Evolutionary conservation across 35 echinoderm and acorn worm genomes (phyloP).

Genomic region (Ophiothrix spiculata): DNA sequence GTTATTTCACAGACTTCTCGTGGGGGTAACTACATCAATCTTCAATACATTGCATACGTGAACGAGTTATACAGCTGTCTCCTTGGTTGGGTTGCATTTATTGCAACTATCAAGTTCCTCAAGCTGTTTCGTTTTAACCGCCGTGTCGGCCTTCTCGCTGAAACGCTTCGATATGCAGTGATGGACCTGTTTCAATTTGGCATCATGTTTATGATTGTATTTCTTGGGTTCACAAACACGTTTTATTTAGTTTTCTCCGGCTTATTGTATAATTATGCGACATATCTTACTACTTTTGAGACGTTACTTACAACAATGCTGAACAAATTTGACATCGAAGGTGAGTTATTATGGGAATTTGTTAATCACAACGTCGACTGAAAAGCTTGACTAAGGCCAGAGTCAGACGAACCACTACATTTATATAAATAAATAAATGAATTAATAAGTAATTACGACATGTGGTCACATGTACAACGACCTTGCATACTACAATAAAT

Average conservation of each 20-base stretch:
- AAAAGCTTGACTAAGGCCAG: too few species aligned
- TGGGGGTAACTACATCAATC: slow-evolving; percentile 62
- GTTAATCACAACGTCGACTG: too few species aligned
- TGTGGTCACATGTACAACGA: too few species aligned
- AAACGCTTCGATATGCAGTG: slow-evolving; percentile 52
- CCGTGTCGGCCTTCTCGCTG: slow-evolving; percentile 76
- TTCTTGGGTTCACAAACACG: slow-evolving; percentile 68
- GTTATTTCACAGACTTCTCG: slow-evolving; percentile 35
- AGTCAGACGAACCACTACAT: too few species aligned
- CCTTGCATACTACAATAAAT: too few species aligned
- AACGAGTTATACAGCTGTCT: slow-evolving; percentile 82
- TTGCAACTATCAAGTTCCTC: slow-evolving; percentile 82
- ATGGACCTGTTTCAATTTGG: slow-evolving; percentile 75
- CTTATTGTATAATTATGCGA: slow-evolving; percentile 16
- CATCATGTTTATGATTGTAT: slow-evolving; percentile 83
- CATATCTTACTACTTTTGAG: slow-evolving; percentile 25
- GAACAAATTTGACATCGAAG: slow-evolving; percentile 27
- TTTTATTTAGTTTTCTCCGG: slow-evolving; percentile 71
- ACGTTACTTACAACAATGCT: slow-evolving; percentile 20
- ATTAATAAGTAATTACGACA: too few species aligned
- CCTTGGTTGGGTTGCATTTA: slow-evolving; percentile 71
- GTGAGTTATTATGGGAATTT: too few species aligned
- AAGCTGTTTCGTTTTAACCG: slow-evolving; percentile 89
- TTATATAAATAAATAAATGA: too few species aligned
- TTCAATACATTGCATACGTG: slow-evolving; percentile 95